These are phyloP conservation scores for Zaprionus nigranus DNA, from an alignment of 1,140 invertebrate genomes.

Conservation along the genomic window DNA sequence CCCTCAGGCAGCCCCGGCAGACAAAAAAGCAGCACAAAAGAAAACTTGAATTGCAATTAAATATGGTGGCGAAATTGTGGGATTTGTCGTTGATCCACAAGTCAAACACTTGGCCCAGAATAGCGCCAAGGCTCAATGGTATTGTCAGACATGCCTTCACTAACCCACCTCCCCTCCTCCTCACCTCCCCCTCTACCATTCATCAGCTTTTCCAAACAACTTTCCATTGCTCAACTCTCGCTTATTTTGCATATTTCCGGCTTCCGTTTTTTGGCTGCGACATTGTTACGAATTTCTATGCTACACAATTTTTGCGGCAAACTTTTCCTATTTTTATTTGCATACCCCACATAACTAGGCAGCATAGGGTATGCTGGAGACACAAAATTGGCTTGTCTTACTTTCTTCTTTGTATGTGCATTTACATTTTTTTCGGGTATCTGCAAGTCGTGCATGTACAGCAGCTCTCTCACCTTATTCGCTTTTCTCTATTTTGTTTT, in stretches of 20 bases:
- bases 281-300: conserved; percentile 38
- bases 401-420: no score
- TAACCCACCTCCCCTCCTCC: not conserved
- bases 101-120: conserved; percentile 25
- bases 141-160: conserved; percentile 20
- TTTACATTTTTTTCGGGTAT: not conserved
- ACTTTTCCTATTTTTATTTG: conserved; percentile 35
- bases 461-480: not conserved
- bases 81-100: conserved; percentile 30
- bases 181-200: no score
- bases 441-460: not conserved
- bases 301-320: conserved; percentile 20
- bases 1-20: no score
- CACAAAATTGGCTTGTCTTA: not conserved
- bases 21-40: conserved; percentile 3
- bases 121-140: not conserved
- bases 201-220: conserved; percentile 12
- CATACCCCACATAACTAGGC: not conserved
- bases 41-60: conserved; percentile 38
- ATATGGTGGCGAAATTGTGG: conserved; percentile 26
- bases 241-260: conserved; percentile 54
- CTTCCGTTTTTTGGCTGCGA: conserved; percentile 43
- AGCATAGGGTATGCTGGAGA: not conserved
- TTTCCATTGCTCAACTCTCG: conserved; percentile 26
- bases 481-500: conserved; percentile 14